Percentiles rank a stretch among this genome's conserved stretches.
Conservation (phyloP, 2,888 invertebrate species). For the Dromius quadrimaculatus region DNA sequence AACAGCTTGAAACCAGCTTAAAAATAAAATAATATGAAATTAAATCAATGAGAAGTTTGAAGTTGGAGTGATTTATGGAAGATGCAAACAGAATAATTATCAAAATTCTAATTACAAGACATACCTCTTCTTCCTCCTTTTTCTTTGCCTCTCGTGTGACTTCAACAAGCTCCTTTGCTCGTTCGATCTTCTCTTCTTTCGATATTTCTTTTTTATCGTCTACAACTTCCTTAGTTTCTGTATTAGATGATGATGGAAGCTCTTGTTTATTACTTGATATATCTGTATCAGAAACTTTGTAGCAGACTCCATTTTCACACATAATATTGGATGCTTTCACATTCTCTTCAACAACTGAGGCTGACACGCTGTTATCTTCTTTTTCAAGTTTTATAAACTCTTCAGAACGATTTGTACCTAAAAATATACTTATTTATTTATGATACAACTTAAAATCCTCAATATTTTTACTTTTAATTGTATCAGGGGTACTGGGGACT, state of each 20-base stretch:
- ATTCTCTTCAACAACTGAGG: conserved; percentile 37
- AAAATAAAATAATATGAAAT: not conserved
- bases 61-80: no score
- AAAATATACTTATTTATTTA: conserved; percentile 49
- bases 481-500: not conserved
- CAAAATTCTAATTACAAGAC: no score
- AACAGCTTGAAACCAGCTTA: not conserved
- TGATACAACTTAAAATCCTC: not conserved
- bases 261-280: not conserved
- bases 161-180: conserved; percentile 77
- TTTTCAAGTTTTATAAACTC: conserved; percentile 58
- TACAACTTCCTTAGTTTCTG: conserved; percentile 45
- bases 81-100: no score
- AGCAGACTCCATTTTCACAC: conserved; percentile 70
- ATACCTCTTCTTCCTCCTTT: conserved; percentile 77
- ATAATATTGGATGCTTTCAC: conserved; percentile 64
- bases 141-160: conserved; percentile 75
- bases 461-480: conserved; percentile 12
- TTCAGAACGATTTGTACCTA: conserved; percentile 52
- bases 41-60: no score
- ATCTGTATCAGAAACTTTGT: conserved; percentile 51
- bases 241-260: not conserved
- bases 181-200: conserved; percentile 73
- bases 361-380: conserved; percentile 8
- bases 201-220: conserved; percentile 55